phyloP scores from a whole-genome alignment of 2,888 invertebrate genomes.

The Lasius fuliginosus region DNA sequence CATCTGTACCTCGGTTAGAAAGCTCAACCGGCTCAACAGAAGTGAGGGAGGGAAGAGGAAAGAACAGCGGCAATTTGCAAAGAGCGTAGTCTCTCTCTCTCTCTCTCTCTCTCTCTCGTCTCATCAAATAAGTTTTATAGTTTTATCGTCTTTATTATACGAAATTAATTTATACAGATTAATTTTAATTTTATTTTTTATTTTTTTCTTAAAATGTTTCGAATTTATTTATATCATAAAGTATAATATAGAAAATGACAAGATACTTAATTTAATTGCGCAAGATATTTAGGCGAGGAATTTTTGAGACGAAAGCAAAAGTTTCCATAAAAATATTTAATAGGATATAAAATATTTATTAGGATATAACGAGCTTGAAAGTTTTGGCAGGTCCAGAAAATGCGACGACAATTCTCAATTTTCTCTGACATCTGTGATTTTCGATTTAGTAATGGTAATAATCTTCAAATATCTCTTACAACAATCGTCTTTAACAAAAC shows the following conservation, averaged over 20 bases:
- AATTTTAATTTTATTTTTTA: not conserved
- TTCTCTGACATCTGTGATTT: not conserved
- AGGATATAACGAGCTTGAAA: not conserved
- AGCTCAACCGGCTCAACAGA: slow-evolving; percentile 33
- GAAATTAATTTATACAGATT: not conserved
- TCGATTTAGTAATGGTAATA: too few species aligned
- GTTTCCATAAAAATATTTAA: too few species aligned
- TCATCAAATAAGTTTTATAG: not conserved
- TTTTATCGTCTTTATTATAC: not conserved
- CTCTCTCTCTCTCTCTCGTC: not conserved
- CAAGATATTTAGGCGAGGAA: too few species aligned
- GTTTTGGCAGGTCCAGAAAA: not conserved
- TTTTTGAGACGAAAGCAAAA: too few species aligned
- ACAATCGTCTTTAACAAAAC: not conserved
- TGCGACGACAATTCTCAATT: not conserved
- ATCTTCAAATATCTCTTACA: not conserved
- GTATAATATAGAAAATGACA: not conserved
- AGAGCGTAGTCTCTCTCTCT: not conserved
- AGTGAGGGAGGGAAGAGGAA: not conserved
- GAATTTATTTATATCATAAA: not conserved
- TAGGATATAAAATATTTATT: not conserved
- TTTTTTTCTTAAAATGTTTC: not conserved
- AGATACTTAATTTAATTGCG: not conserved
- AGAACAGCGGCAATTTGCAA: slow-evolving; percentile 5
- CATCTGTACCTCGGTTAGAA: slow-evolving; percentile 46